Evolutionary conservation across 2,888 invertebrate genomes (phyloP), one percentile per base, ranked within the genome.

Genomic region (Sarcophaga subvicina): DNA sequence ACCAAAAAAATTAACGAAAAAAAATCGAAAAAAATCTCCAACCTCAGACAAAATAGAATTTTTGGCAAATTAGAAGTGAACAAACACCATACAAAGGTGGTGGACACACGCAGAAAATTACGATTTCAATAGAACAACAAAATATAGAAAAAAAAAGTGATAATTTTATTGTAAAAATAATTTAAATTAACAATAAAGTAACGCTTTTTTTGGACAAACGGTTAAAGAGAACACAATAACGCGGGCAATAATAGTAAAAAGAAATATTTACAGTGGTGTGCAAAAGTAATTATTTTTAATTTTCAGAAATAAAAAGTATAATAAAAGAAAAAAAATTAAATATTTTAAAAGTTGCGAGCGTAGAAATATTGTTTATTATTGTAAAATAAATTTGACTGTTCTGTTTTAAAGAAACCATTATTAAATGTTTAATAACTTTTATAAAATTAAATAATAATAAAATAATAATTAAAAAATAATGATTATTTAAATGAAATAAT

Each of bases 51-150:
- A 81, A 87, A 63, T 84, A 81, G 70, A 81, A 78, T 69, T 87
- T 87, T 84, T 87, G 87, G 87, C 91, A 91, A 90, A 91, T 91
- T 90, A 91, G 91, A 91, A 91, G 91, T 91, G 91, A 91, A 89
- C 91, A 89, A 91, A 91, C 91, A 91, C 91, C 90, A 91, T 90
- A 90, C 90, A 90, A 91, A 91, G 91, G 91, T 91, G 91, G 91
- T 91, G 91, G 91, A 89, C 90, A 90, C 90, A 90, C 89, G 88
- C 88, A 88, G 72, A 88, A 83, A 72, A 88, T 85, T 83, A 71
- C 71, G 69, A 63, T 54, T 72, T 72, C 47, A 72, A 62, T 78
- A 62, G 62, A 62, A 72, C 59, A 72, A 77, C 20, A 63, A 63
- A 73, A 54, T 45, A 12, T 17, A 17, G 49, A 63, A 17, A 75